Evolutionary conservation across 2,797 vertebrate species (phyloP).

Genomic region (Cyclura pinguis): DNA sequence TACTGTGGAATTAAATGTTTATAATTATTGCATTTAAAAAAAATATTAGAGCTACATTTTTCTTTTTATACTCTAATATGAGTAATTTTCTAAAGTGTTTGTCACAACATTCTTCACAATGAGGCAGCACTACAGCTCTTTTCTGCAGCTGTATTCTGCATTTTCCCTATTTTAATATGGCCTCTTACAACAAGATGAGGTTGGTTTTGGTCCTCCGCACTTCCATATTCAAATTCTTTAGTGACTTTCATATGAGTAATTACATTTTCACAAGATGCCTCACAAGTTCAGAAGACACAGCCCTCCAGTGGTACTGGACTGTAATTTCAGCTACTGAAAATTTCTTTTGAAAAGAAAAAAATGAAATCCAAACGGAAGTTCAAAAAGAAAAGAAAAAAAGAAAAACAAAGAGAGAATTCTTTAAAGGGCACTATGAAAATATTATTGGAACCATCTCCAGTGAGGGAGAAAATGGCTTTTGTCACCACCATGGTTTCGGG

Average conservation of each 20-base stretch:
- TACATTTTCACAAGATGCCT: not conserved
- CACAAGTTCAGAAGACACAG: not conserved
- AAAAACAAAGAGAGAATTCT: not conserved
- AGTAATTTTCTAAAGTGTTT: not conserved
- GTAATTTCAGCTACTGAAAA: not conserved
- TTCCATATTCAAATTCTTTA: not conserved
- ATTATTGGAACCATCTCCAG: conserved; percentile 27
- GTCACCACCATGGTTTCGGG: accelerated
- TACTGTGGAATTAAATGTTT: not conserved
- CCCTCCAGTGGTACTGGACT: not conserved
- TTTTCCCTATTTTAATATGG: not conserved
- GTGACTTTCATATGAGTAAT: not conserved
- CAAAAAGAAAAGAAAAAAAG: not conserved
- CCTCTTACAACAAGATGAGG: not conserved
- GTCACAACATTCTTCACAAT: not conserved
- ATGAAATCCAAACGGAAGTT: conserved; percentile 4
- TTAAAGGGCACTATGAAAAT: not conserved
- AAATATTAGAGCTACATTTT: conserved; percentile 24
- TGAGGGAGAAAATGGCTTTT: accelerated
- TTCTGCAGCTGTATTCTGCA: not conserved
- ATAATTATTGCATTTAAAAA: conserved; percentile 3
- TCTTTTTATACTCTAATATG: conserved; percentile 14
- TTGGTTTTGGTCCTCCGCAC: not conserved
- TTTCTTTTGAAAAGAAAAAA: conserved; percentile 19
- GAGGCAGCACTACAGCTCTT: not conserved